Evolutionary conservation across 2,797 vertebrate genomes (phyloP).

Genomic region (Sebastes hubbsi): DNA sequence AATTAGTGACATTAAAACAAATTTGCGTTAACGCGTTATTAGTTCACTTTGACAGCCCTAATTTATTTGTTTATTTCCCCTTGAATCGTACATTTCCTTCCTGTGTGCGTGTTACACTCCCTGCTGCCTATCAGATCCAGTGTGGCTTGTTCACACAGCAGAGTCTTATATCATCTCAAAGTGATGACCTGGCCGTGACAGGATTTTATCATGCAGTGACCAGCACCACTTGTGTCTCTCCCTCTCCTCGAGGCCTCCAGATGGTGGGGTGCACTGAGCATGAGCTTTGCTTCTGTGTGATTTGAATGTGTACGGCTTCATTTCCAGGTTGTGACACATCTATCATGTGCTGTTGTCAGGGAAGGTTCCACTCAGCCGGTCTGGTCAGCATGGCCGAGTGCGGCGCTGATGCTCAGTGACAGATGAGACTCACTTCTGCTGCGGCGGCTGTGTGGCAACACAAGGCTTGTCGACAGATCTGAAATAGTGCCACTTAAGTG

Average conservation of each 20-base stretch:
- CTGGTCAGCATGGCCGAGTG: constrained; percentile 52
- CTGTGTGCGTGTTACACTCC: not conserved
- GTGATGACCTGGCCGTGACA: constrained; percentile 9
- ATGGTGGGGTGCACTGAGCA: constrained; percentile 42
- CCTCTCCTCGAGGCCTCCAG: constrained; percentile 42
- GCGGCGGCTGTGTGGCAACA: constrained; percentile 54
- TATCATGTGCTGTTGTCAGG: constrained; percentile 64
- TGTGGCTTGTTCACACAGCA: not conserved
- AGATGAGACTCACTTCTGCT: constrained; percentile 65
- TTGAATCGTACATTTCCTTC: not conserved
- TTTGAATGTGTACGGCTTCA: constrained; percentile 73
- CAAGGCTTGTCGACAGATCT: constrained; percentile 63
- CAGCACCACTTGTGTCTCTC: constrained; percentile 17
- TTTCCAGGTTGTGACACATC: constrained; percentile 74
- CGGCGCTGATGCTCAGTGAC: constrained; percentile 63
- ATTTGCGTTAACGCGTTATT: too few species aligned
- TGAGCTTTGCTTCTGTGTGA: constrained; percentile 52
- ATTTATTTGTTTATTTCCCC: not conserved
- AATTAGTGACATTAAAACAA: too few species aligned
- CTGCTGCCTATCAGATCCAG: not conserved
- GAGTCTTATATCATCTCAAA: constrained; percentile 11
- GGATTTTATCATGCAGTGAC: constrained; percentile 33
- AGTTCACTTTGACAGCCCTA: too few species aligned
- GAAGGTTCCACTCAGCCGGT: constrained; percentile 57
- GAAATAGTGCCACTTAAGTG: constrained; percentile 71